These are phyloP conservation scores for Alitta virens DNA, from an alignment of 2,888 invertebrate species.

Conservation along the genomic window DNA sequence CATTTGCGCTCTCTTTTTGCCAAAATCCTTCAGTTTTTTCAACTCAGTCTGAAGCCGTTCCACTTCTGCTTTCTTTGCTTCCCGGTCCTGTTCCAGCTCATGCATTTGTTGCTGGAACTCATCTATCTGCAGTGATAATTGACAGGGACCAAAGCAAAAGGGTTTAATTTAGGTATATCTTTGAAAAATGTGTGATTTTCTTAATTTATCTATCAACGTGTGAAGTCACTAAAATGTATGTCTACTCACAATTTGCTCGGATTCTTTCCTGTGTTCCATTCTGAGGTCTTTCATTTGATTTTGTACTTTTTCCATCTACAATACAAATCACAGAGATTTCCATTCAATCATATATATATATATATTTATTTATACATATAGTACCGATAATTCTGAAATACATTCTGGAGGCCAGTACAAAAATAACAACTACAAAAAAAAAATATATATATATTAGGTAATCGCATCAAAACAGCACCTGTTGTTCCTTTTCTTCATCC, in stretches of 20 bases:
- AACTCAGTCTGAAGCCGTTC: slow-evolving; percentile 54
- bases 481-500: slow-evolving; percentile 52
- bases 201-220: no score
- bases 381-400: no score
- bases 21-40: slow-evolving; percentile 55
- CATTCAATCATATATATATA: no score
- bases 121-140: slow-evolving; percentile 27
- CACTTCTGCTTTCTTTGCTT: slow-evolving; percentile 48
- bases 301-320: slow-evolving; percentile 49
- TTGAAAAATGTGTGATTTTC: not conserved
- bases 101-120: slow-evolving; percentile 52
- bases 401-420: no score
- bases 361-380: no score
- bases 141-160: no score
- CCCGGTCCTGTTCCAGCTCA: slow-evolving; percentile 49
- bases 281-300: slow-evolving; percentile 49
- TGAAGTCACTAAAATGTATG: no score
- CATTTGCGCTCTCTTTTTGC: slow-evolving; percentile 53
- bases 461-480: no score
- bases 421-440: not conserved
- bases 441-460: no score
- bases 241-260: slow-evolving; percentile 43
- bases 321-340: no score
- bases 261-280: slow-evolving; percentile 48
- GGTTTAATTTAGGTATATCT: not conserved